A percentile compares a stretch with the other conserved stretches of the same genome.
Conservation (phyloP, 2,113 vertebrate species). For the Macquaria australasica region DNA sequence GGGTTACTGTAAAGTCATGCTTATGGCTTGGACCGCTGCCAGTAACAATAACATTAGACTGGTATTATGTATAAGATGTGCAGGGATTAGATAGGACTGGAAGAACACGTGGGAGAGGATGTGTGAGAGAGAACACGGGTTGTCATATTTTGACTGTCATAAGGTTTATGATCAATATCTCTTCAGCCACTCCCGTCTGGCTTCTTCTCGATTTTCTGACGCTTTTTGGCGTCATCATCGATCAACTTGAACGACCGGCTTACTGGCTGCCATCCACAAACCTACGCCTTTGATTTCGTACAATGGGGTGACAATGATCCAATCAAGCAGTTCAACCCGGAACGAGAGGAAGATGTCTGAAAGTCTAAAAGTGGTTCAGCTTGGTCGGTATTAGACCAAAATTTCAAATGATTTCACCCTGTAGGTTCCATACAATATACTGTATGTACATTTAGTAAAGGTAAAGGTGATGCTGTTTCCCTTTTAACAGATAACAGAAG, state of each 20-base stretch:
- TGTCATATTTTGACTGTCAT: slow-evolving; percentile 61
- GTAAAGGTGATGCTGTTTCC: not conserved
- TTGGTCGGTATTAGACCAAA: not conserved
- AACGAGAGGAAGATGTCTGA: not conserved
- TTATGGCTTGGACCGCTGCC: not conserved
- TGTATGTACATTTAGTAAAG: not conserved
- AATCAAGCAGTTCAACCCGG: not conserved
- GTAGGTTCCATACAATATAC: not conserved
- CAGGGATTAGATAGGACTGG: slow-evolving; percentile 13
- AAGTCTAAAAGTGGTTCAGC: not conserved
- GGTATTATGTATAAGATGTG: not conserved
- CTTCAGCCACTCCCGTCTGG: slow-evolving; percentile 42
- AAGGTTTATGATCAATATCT: slow-evolving; percentile 62
- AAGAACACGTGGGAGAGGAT: not conserved
- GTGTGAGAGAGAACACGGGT: slow-evolving; percentile 11
- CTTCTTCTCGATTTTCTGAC: slow-evolving; percentile 65
- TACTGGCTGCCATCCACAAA: slow-evolving; percentile 41
- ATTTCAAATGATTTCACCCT: not conserved
- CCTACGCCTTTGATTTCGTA: slow-evolving; percentile 20
- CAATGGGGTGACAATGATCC: slow-evolving; percentile 20
- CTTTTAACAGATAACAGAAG: slow-evolving; percentile 27
- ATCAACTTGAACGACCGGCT: slow-evolving; percentile 51
- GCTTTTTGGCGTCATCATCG: slow-evolving; percentile 29
- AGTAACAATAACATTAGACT: slow-evolving; percentile 7
- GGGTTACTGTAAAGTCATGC: not conserved